Base-by-base conservation (phyloP, 1,140 invertebrate genomes). In the Drosophila ohnishii region DNA sequence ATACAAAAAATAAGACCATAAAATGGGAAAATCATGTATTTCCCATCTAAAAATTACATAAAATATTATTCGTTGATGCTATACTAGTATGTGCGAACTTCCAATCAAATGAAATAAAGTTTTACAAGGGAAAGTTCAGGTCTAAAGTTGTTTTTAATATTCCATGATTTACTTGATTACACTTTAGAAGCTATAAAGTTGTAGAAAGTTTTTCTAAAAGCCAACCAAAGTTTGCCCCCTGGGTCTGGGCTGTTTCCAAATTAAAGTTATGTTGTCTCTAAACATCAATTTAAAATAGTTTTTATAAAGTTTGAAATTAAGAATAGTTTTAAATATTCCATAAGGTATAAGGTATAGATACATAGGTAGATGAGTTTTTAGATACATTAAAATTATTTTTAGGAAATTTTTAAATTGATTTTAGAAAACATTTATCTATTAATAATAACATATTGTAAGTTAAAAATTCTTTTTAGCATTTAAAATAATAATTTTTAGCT, bases 81-180 rank as follows among this genome's bases (percentile, higher is more conserved):
- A 4, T 5, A 5, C 9, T n/a, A 37, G 22, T 11, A 30, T 57
- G 35, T 44, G 56, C 39, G 19, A 34, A 59, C 13, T 59, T 34
- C 28, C 28, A 44, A 61, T 64, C 30, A 64, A 64, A 35, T 61
- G 0, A 19, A 42, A 64, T 44, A 25, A 28, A 60, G 39, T 59
- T 61, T 10, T 34, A 16, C 16, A 44, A n/a, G 30, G 11, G 11
- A 16, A 60, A 61, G 56, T 44, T 28, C 4, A 35, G 40, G 30
- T 44, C 59, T 42, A 9, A 64, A 64, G 30, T 44, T 44, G 40
- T 60, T 64, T 60, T 60, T 60, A 60, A 64, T 64, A 64, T 64
- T 60, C 14, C 37, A 42, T 40, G 25, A 64, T 61, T 61, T 62
- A 45, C 56, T 64, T 64, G 56, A 64, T 61, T 64, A 64, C 62